These are phyloP conservation scores for Dascillus cervinus DNA, from an alignment of 2,888 invertebrate species.

Conservation along the genomic window DNA sequence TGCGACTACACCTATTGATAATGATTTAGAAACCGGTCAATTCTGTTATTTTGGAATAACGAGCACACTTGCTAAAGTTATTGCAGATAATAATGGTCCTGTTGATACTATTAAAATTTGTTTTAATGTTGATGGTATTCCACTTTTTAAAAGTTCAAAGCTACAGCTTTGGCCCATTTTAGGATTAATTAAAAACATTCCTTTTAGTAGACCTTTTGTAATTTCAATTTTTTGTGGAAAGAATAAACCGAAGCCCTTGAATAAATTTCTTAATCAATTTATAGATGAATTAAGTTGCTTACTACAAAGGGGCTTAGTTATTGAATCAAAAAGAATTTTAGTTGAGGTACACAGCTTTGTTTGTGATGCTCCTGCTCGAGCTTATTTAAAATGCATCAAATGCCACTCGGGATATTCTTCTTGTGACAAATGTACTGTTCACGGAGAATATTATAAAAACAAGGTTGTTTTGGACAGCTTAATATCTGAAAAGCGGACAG, in stretches of 20 bases:
- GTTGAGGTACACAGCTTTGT: constrained; percentile 5
- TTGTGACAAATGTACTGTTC: constrained; percentile 10
- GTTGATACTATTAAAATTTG: not conserved
- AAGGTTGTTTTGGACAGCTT: constrained; percentile 3
- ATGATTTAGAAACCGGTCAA: constrained; percentile 7
- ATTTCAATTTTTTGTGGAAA: constrained; percentile 15
- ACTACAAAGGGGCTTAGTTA: constrained; percentile 3
- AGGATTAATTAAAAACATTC: constrained; percentile 3
- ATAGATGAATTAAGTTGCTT: constrained; percentile 12
- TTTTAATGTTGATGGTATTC: constrained; percentile 3
- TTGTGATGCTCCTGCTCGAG: constrained; percentile 8
- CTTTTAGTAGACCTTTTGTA: constrained; percentile 8
- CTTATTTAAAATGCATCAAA: constrained; percentile 11
- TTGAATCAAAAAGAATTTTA: constrained; percentile 2
- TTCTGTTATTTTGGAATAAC: constrained; percentile 6
- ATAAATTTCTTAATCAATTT: constrained; percentile 15
- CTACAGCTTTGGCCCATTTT: constrained; percentile 5
- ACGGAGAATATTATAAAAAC: constrained; percentile 4
- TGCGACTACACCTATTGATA: constrained; percentile 2
- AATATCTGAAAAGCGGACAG: constrained; percentile 6
- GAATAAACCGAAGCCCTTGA: constrained; percentile 14
- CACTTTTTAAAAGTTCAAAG: constrained; percentile 2
- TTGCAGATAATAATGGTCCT: not conserved
- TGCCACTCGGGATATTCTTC: constrained; percentile 7
- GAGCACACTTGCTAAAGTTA: not conserved